phyloP scores from a whole-genome alignment of 2,797 vertebrate species.

The Coregonus ussuriensis region DNA sequence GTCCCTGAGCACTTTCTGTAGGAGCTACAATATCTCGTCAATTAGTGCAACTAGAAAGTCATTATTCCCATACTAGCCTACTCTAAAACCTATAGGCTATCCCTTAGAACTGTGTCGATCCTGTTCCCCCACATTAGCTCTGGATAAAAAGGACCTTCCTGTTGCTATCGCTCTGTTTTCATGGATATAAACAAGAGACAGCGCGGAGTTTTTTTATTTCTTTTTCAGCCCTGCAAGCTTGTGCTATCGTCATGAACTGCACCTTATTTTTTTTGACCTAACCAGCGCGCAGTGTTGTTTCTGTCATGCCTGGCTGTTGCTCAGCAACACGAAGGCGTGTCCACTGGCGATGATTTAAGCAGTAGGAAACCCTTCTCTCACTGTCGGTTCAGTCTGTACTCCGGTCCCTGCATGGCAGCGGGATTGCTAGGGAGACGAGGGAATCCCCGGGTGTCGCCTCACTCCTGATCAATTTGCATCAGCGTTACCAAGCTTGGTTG shows the following conservation, averaged over 20 bases:
- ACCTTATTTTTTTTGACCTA: slow-evolving; percentile 8
- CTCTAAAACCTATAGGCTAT: neutral
- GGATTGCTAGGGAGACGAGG: slow-evolving; percentile 67
- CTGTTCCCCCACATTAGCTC: slow-evolving; percentile 28
- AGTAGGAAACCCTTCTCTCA: slow-evolving; percentile 69
- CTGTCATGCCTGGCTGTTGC: slow-evolving; percentile 55
- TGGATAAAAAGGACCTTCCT: slow-evolving; percentile 35
- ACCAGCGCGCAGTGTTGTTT: slow-evolving; percentile 57
- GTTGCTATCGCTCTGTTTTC: slow-evolving; percentile 68
- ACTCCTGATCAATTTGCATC: slow-evolving; percentile 37
- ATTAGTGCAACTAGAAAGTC: neutral
- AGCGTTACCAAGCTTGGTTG: slow-evolving; percentile 7
- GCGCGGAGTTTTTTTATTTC: slow-evolving; percentile 27
- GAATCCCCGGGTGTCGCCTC: slow-evolving; percentile 64
- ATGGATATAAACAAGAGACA: slow-evolving; percentile 73
- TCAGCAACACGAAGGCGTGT: slow-evolving; percentile 72
- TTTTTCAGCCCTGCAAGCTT: neutral
- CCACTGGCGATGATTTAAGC: slow-evolving; percentile 76
- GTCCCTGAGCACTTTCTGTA: neutral
- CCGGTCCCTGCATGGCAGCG: slow-evolving; percentile 70
- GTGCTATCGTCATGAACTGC: slow-evolving; percentile 2
- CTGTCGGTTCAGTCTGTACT: slow-evolving; percentile 65
- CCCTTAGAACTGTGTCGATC: slow-evolving; percentile 17
- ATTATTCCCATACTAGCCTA: neutral
- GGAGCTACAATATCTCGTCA: neutral